Conservation (phyloP, 92 coral and sea anemone genomes). For the Epizoanthus stellaris region DNA sequence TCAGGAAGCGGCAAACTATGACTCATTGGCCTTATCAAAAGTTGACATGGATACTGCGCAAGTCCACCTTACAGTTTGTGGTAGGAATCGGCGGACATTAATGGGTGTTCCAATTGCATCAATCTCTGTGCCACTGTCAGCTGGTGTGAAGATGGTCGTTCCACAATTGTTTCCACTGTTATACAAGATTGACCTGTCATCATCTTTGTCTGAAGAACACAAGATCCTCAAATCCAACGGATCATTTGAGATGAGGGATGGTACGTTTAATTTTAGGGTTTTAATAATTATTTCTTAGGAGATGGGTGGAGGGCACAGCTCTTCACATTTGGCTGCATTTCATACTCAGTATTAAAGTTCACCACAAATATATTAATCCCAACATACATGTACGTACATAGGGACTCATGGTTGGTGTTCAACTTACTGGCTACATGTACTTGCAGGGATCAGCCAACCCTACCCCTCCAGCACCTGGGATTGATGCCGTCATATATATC, state of each 20-base stretch:
- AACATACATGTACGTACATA: no score
- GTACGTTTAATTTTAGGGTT: conserved; percentile 47
- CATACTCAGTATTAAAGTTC: no score
- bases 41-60: conserved; percentile 63
- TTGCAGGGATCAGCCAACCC: no score
- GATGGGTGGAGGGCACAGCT: not conserved
- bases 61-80: conserved; percentile 77
- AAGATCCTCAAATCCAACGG: conserved; percentile 27
- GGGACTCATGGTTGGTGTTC: no score
- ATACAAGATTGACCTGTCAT: conserved; percentile 71
- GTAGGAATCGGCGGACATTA: conserved; percentile 77
- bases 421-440: no score
- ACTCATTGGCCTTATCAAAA: conserved; percentile 62
- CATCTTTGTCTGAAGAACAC: conserved; percentile 7
- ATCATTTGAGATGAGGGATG: conserved; percentile 60
- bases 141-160: conserved; percentile 56
- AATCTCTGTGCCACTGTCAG: conserved; percentile 71
- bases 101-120: conserved; percentile 76
- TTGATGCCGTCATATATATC: no score
- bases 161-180: conserved; percentile 69
- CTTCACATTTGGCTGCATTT: no score
- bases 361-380: no score
- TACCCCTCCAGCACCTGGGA: no score
- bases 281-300: not conserved
- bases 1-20: conserved; percentile 74